These are phyloP conservation scores for Netelia inedita DNA, from an alignment of 2,888 invertebrate species.

Conservation along the genomic window DNA sequence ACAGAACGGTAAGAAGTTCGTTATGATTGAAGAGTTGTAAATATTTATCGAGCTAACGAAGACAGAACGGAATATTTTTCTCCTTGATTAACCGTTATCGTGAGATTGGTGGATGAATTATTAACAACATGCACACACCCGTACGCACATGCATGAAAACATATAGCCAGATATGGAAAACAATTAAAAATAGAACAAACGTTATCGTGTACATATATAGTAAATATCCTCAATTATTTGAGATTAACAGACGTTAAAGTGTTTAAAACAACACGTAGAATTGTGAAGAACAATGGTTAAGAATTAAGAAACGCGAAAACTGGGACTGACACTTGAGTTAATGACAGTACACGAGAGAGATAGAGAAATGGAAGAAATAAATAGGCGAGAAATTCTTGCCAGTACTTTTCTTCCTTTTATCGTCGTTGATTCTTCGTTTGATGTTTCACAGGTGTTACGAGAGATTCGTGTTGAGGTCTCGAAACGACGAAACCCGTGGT, in stretches of 20 bases:
- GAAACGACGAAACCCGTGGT: neutral
- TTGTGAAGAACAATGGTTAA: neutral
- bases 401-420: conserved; percentile 5
- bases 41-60: conserved; percentile 7
- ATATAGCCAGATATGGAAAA: neutral
- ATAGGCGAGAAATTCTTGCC: neutral
- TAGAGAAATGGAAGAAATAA: neutral
- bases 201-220: neutral
- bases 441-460: conserved; percentile 1
- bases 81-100: neutral
- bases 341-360: neutral
- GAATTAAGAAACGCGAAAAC: neutral
- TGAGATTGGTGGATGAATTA: neutral
- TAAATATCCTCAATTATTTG: neutral
- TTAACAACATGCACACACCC: neutral
- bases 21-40: neutral
- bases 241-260: neutral
- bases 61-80: neutral
- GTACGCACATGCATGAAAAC: neutral
- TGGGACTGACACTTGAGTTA: conserved; percentile 11
- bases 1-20: conserved; percentile 7
- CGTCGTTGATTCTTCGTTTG: neutral
- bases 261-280: neutral
- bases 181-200: neutral
- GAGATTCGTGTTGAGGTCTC: neutral